Evolutionary conservation across 1,140 invertebrate genomes (phyloP).

Genomic region (Lordiphosa mommai): DNA sequence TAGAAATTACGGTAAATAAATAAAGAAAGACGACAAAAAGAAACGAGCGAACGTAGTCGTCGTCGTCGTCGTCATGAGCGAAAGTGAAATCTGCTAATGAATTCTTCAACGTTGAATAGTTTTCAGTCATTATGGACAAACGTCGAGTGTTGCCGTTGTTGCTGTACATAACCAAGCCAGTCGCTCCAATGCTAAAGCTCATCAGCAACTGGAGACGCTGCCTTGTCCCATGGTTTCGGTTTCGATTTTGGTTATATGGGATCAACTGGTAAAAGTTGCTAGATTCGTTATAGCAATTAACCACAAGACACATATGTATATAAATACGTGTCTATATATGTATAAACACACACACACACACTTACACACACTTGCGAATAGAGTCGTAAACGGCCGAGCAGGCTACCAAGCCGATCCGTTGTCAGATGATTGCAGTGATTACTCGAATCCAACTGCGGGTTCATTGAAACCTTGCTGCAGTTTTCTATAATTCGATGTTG

Average conservation of each 20-base stretch:
- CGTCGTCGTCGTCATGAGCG: constrained; percentile 68
- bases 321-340: background rate
- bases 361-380: background rate
- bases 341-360: background rate
- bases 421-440: constrained; percentile 62
- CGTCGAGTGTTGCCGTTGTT: constrained; percentile 33
- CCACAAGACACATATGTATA: constrained; percentile 18
- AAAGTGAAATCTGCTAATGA: constrained; percentile 79
- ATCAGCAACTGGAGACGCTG: constrained; percentile 30
- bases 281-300: constrained; percentile 76
- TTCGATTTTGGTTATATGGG: constrained; percentile 26
- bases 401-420: constrained; percentile 45
- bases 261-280: constrained; percentile 60
- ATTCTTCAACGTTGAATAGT: constrained; percentile 79
- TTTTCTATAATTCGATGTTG: constrained; percentile 51
- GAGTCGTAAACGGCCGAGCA: constrained; percentile 30
- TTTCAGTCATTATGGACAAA: constrained; percentile 73
- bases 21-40: constrained; percentile 46
- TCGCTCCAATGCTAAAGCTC: constrained; percentile 27
- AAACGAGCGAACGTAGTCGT: constrained; percentile 47
- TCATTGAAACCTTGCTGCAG: constrained; percentile 64
- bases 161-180: constrained; percentile 29
- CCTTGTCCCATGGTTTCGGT: constrained; percentile 18
- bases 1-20: constrained; percentile 77
- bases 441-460: constrained; percentile 34